Conservation (phyloP, 1,140 invertebrate species). For the Trachymyrmex cornetzi region DNA sequence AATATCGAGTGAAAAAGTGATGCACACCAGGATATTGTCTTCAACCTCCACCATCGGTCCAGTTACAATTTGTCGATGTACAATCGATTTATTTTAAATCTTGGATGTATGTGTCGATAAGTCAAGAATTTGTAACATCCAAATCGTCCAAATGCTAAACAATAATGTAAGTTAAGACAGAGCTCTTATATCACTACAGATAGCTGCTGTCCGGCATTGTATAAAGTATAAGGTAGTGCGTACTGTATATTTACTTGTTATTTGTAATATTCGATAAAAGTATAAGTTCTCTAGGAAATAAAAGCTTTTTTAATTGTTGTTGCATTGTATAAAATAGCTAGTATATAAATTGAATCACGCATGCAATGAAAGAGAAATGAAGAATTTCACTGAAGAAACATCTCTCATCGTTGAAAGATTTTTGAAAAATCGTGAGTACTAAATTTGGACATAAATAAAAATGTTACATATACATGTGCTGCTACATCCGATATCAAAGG, state of each 20-base stretch:
- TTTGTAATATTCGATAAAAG: slow-evolving; percentile 63
- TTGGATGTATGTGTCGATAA: slow-evolving; percentile 39
- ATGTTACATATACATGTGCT: slow-evolving; percentile 40
- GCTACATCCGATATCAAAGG: slow-evolving; percentile 63
- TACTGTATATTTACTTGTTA: slow-evolving; percentile 68
- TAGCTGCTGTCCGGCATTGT: slow-evolving; percentile 51
- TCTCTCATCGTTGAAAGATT: slow-evolving; percentile 15
- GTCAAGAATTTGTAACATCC: slow-evolving; percentile 64
- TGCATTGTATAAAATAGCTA: slow-evolving; percentile 53
- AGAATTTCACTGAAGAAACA: not conserved
- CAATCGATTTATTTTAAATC: slow-evolving; percentile 44
- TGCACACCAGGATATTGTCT: slow-evolving; percentile 57
- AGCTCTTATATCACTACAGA: slow-evolving; percentile 58
- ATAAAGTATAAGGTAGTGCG: slow-evolving; percentile 58
- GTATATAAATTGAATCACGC: slow-evolving; percentile 6
- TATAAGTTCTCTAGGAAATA: slow-evolving; percentile 51
- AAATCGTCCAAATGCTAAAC: slow-evolving; percentile 76
- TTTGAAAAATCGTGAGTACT: slow-evolving; percentile 24
- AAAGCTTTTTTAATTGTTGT: slow-evolving; percentile 70
- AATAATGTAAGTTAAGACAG: slow-evolving; percentile 75
- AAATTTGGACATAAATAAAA: slow-evolving; percentile 54
- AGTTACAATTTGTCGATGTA: slow-evolving; percentile 38
- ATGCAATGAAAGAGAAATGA: slow-evolving; percentile 22
- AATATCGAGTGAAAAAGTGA: slow-evolving; percentile 47
- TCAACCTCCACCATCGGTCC: slow-evolving; percentile 65